phyloP scores from a whole-genome alignment of 2,797 vertebrate genomes.

The Cetoscarus ocellatus region DNA sequence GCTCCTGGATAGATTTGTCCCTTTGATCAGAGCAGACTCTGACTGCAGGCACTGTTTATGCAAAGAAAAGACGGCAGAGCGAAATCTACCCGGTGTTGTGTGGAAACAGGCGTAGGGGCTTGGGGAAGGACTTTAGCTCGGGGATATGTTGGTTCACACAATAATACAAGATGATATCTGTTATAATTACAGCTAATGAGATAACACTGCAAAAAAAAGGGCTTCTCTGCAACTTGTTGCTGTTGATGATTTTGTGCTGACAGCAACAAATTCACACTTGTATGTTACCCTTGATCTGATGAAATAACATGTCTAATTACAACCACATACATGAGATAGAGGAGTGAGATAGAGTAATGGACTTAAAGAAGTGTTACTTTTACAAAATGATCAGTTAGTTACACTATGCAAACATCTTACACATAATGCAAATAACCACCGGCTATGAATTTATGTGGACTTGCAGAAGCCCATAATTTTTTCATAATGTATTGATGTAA shows the following conservation, averaged over 20 bases:
- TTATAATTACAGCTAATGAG: slow-evolving; percentile 86
- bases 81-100: slow-evolving; percentile 68
- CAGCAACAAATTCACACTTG: slow-evolving; percentile 49
- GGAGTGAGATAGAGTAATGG: slow-evolving; percentile 57
- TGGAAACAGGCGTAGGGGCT: slow-evolving; percentile 64
- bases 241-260: slow-evolving; percentile 52
- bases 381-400: slow-evolving; percentile 65
- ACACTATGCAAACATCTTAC: slow-evolving; percentile 63
- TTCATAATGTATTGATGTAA: slow-evolving; percentile 67
- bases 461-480: slow-evolving; percentile 53
- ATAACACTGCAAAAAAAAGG: slow-evolving; percentile 69
- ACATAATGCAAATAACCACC: slow-evolving; percentile 62
- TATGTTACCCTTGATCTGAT: slow-evolving; percentile 57
- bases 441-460: slow-evolving; percentile 65
- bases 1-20: slow-evolving; percentile 84
- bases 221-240: slow-evolving; percentile 73
- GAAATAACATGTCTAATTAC: slow-evolving; percentile 62
- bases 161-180: slow-evolving; percentile 78
- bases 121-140: slow-evolving; percentile 68
- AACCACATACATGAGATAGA: slow-evolving; percentile 49
- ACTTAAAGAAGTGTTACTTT: slow-evolving; percentile 48
- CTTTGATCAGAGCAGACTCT: slow-evolving; percentile 90
- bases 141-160: slow-evolving; percentile 73
- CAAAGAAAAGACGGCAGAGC: slow-evolving; percentile 80
- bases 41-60: slow-evolving; percentile 86